Evolutionary conservation across 2,888 invertebrate genomes (phyloP).

Genomic region (Lasioglossum morio): DNA sequence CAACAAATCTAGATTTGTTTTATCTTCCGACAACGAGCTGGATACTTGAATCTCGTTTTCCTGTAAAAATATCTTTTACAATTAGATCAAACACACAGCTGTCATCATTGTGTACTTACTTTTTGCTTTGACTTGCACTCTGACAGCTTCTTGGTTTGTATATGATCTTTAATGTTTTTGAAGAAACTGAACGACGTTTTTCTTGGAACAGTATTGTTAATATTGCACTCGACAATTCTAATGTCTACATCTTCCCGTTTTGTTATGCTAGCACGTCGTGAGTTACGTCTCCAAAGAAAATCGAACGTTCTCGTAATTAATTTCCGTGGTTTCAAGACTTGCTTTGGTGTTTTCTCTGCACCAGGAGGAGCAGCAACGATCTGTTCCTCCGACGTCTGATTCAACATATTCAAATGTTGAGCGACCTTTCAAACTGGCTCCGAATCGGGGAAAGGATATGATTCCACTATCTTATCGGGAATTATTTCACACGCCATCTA

Average conservation of each 20-base stretch:
- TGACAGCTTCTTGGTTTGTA: constrained; percentile 69
- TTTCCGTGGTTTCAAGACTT: constrained; percentile 63
- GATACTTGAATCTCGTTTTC: constrained; percentile 42
- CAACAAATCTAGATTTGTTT: constrained; percentile 17
- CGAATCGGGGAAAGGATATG: constrained; percentile 24
- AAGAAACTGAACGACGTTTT: constrained; percentile 70
- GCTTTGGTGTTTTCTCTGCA: constrained; percentile 46
- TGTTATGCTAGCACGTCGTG: constrained; percentile 37
- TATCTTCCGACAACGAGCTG: constrained; percentile 4
- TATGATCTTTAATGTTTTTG: constrained; percentile 72
- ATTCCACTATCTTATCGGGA: constrained; percentile 49
- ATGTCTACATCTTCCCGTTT: constrained; percentile 47
- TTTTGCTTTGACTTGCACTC: constrained; percentile 72
- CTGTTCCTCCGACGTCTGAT: constrained; percentile 57
- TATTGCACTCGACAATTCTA: constrained; percentile 45
- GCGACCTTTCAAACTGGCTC: constrained; percentile 31
- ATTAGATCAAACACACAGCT: neutral
- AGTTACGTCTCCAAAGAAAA: constrained; percentile 66
- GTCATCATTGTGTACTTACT: constrained; percentile 57
- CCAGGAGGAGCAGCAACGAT: constrained; percentile 37
- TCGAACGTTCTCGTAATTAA: constrained; percentile 64
- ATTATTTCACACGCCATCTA: constrained; percentile 60
- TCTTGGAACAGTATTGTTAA: constrained; percentile 51
- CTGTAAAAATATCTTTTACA: constrained; percentile 43
- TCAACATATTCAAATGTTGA: constrained; percentile 57